Base-by-base conservation (phyloP, 2,113 vertebrate species). In the Bambusicola thoracicus region DNA sequence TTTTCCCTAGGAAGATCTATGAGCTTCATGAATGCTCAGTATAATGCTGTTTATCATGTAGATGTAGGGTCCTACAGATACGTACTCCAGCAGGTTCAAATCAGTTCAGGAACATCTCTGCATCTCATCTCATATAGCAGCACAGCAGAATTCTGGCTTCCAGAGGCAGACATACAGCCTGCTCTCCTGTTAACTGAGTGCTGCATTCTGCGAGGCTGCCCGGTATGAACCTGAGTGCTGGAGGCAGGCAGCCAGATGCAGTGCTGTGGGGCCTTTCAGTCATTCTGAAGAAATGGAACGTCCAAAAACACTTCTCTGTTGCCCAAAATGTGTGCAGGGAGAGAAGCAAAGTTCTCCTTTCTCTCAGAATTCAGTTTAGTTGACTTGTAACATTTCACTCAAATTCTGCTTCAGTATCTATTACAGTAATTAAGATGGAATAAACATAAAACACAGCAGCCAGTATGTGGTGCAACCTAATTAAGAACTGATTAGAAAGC, bases 161-260 rank as follows among this genome's bases (percentile, higher is more conserved):
- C 21, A n/a, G 61, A 17, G 77, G 44, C 49, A 62, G 72, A 21
- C n/a, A 8, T 9, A 5, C 29, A n/a, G 24, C 36, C 9, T 41
- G 9, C 13, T 38, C 49, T 58, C 36, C 5, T 43, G 24, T 62
- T 53, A 80, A 20, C 34, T 55, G 69, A 78, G 78, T 32, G 11
- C 9, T 29, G 3, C 38, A 36, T 62, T 61, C 30, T 81, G 34
- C 15, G 46, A 92, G 40, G 46, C 66, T 0, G 0, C 16, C 11
- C 17, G 58, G 21, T 44, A 40, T 0, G 2, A 74, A 84, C 49
- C 13, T 0, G 24, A 30, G 84, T 65, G 25, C 38, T 65, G 17
- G 61, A 75, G 48, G 43, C 15, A 75, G 84, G 32, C 48, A 72
- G 34, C 12, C 32, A 72, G 25, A 17, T 41, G 34, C 34, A 44